A percentile compares a stretch with the other conserved stretches of the same genome.
phyloP scores from a whole-genome alignment of 2,113 vertebrate species.

The Solenodon paradoxus region DNA sequence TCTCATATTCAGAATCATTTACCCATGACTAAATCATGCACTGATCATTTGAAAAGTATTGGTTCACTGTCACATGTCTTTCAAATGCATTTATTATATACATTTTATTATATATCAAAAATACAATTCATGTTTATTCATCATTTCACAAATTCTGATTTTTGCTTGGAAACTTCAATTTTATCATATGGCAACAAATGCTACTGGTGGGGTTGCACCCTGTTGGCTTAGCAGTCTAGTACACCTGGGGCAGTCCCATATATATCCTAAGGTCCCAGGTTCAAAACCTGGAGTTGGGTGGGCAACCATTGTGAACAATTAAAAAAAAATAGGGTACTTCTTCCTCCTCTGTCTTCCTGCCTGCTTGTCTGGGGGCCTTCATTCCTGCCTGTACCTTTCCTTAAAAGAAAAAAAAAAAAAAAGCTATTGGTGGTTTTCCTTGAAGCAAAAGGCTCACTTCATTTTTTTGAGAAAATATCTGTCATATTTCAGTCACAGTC shows the following conservation, averaged over 20 bases:
- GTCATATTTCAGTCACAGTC: neutral
- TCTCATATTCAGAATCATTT: neutral
- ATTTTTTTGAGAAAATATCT: slow-evolving; percentile 3
- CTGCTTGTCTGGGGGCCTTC: too few relatives aligned
- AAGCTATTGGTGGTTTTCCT: neutral
- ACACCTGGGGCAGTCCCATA: too few relatives aligned
- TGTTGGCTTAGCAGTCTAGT: too few relatives aligned
- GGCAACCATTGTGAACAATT: too few relatives aligned
- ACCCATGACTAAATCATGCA: neutral
- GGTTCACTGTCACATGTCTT: neutral
- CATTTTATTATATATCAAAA: neutral
- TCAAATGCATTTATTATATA: neutral
- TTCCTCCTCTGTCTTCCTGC: too few relatives aligned
- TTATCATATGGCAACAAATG: slow-evolving; percentile 1
- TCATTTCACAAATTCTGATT: neutral
- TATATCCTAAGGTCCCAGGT: too few relatives aligned
- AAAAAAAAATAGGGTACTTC: too few relatives aligned
- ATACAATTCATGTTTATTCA: neutral
- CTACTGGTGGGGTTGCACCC: too few relatives aligned
- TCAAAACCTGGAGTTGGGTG: too few relatives aligned
- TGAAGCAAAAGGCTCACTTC: neutral
- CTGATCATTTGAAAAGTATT: neutral
- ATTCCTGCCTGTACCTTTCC: too few relatives aligned
- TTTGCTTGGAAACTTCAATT: neutral
- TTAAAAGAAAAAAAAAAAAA: too few relatives aligned